Percentiles rank a stretch among this genome's conserved stretches.
Evolutionary conservation across 37 sponge, comb jelly and placozoan species (phyloP).

Genomic region (Dysidea cf. avara): DNA sequence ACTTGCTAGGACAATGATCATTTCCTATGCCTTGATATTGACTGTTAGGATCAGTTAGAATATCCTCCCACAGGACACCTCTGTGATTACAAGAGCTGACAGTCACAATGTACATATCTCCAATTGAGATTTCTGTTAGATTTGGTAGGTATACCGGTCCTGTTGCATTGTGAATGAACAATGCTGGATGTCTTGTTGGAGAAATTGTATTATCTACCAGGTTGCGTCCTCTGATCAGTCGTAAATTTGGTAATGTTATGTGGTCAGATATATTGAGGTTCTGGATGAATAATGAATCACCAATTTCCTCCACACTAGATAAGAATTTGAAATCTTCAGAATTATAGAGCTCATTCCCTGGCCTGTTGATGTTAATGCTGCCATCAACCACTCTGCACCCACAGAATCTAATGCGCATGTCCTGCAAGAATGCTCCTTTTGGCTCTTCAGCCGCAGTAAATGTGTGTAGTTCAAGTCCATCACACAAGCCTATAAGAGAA

Average conservation of each 20-base stretch:
- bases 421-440: constrained; percentile 20
- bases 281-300: constrained; percentile 17
- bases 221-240: no score
- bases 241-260: constrained; percentile 50
- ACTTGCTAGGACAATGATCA: neutral
- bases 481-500: no score
- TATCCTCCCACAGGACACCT: no score
- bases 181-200: neutral
- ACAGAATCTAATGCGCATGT: constrained; percentile 43
- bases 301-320: no score
- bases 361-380: constrained; percentile 17
- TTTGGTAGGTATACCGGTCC: constrained; percentile 35
- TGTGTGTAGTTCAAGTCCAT: neutral
- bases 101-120: constrained; percentile 16
- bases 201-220: neutral
- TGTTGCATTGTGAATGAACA: no score
- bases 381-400: constrained; percentile 55
- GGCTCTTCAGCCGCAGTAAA: no score
- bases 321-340: constrained; percentile 45
- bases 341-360: neutral
- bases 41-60: no score
- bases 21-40: no score
- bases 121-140: constrained; percentile 42
- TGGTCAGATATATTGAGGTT: constrained; percentile 5
- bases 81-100: no score